Percentiles rank a stretch among this genome's conserved stretches.
These are phyloP conservation scores for Onychostruthus taczanowskii DNA, from an alignment of 2,113 vertebrate species.

Conservation along the genomic window DNA sequence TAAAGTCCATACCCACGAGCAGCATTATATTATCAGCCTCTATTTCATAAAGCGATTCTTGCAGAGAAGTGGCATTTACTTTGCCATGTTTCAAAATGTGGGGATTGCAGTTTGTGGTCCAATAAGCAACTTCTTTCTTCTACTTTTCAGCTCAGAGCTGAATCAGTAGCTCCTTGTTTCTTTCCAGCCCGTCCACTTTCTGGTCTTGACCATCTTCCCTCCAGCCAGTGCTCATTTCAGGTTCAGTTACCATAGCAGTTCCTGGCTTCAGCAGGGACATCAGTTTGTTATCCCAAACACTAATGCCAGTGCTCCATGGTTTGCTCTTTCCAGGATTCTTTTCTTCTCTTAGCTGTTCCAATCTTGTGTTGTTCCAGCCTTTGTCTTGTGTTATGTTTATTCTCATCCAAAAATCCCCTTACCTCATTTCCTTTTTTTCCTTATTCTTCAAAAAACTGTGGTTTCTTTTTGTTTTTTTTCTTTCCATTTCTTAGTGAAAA, in stretches of 20 bases:
- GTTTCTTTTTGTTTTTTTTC: neutral
- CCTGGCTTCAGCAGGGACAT: neutral
- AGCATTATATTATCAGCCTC: neutral
- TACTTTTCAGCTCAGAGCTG: neutral
- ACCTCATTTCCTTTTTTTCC: neutral
- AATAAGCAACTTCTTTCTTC: neutral
- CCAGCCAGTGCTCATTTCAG: neutral
- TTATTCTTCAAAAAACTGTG: neutral
- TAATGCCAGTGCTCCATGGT: neutral
- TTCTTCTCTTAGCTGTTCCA: neutral
- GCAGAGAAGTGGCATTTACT: neutral
- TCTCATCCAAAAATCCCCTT: neutral
- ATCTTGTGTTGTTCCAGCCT: neutral
- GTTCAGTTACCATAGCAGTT: neutral
- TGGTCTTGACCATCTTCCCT: accelerated
- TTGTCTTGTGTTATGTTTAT: neutral
- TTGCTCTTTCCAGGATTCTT: neutral
- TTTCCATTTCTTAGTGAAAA: neutral
- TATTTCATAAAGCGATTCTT: neutral
- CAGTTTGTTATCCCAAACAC: neutral
- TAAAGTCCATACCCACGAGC: neutral
- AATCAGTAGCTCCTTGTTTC: neutral
- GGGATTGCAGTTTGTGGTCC: neutral
- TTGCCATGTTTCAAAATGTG: neutral
- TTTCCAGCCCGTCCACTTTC: neutral